Base-by-base conservation (phyloP, 1,140 invertebrate species). In the Neomicropteryx cornuta region DNA sequence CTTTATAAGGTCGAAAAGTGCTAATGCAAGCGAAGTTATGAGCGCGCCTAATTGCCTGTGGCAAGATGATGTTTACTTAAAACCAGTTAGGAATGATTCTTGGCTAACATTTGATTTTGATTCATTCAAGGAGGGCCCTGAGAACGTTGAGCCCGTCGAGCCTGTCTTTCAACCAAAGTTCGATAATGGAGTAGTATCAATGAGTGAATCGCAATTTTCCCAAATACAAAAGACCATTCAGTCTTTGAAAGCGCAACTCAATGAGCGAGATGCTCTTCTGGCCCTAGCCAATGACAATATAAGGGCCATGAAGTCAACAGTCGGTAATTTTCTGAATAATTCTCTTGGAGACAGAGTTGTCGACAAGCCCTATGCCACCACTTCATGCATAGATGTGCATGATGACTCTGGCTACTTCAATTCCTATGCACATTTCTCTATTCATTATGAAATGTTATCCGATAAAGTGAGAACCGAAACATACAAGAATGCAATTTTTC, bases 401-500 rank as follows among this genome's bases (percentile, higher is more conserved):
- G 62, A 71, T 42, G 83, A 88, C 51, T 73, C 77, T 48, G 75
- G 78, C 44, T 97, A 97, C 65, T 98, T 98, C 56, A 87, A 83
- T 57, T 89, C 90, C 3, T 99, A 99, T 62, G 86, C 91, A 40
- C 92, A 98, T 68, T 97, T 94, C 72, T 85, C 86, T 10, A 99
- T 99, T 54, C 96, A 99, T 71, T 88, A 95, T 66, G 91, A 90
- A 56, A 94, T 94, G 89, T 62, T 94, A 8, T 81, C 77, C 43
- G 95, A 98, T 67, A 83, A 80, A 68, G 77, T 96, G 6, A 71
- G 96, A 41, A 99, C 95, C 8, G 73, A 86, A 58, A 88, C 88
- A 42, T 99, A 99, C 62, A 74, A 85, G 44, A 82, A 94, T 66
- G 91, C 95, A n/a, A 83, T 99, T 49, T 63, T 90, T 31, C 78